phyloP scores from a whole-genome alignment of 2,113 vertebrate genomes.

The Poeciliopsis retropinna region DNA sequence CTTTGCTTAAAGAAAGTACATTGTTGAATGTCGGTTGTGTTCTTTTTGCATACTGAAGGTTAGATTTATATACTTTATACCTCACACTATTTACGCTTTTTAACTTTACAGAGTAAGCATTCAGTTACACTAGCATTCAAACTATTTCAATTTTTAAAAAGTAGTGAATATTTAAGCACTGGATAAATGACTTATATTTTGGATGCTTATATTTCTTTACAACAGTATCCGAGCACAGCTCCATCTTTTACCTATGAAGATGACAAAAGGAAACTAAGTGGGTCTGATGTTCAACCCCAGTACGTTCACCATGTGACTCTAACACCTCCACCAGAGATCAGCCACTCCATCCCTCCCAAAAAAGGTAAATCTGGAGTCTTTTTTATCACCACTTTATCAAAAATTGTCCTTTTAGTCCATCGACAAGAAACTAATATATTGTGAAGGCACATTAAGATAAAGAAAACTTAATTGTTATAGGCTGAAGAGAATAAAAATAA shows the following conservation, averaged over 20 bases:
- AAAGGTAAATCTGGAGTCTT: slow-evolving; percentile 36
- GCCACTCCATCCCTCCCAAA: background rate
- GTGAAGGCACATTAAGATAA: too few species aligned
- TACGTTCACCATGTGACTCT: slow-evolving; percentile 45
- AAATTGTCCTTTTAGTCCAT: background rate
- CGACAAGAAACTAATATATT: background rate
- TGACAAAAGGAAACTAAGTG: background rate
- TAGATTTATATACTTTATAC: too few species aligned
- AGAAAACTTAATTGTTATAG: background rate
- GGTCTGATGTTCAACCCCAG: slow-evolving; percentile 53
- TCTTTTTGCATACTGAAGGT: too few species aligned
- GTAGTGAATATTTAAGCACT: background rate
- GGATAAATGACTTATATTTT: background rate
- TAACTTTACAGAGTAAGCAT: background rate
- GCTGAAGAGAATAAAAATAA: background rate
- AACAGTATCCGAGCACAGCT: slow-evolving; percentile 32
- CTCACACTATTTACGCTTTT: background rate
- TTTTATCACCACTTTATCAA: background rate
- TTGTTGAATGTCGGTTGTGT: background rate
- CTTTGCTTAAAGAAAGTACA: background rate
- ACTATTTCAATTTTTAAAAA: background rate
- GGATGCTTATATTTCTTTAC: background rate
- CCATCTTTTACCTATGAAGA: background rate
- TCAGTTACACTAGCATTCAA: background rate
- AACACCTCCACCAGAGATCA: slow-evolving; percentile 37